These are phyloP conservation scores for Pelodytes ibericus DNA, from an alignment of 2,797 vertebrate species.

Conservation along the genomic window DNA sequence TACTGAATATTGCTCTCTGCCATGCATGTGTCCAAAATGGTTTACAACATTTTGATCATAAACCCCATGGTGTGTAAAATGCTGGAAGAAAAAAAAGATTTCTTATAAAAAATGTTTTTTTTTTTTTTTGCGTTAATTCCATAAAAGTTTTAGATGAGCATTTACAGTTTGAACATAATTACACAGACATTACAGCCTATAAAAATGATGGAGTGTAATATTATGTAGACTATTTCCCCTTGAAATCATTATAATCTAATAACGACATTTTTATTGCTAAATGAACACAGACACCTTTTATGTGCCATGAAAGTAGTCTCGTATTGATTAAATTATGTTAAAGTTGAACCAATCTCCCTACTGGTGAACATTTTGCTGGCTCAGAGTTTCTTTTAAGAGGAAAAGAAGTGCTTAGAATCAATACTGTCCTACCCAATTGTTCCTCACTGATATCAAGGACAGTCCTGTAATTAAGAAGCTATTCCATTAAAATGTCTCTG, in stretches of 20 bases:
- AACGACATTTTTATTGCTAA: slow-evolving; percentile 74
- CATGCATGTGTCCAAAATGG: neutral
- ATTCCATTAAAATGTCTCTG: slow-evolving; percentile 74
- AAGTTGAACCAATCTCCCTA: slow-evolving; percentile 71
- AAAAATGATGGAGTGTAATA: slow-evolving; percentile 55
- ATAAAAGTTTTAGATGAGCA: slow-evolving; percentile 37
- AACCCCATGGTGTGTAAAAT: neutral
- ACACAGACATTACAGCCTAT: slow-evolving; percentile 31
- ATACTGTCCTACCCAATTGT: slow-evolving; percentile 82
- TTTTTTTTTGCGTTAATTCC: slow-evolving; percentile 29
- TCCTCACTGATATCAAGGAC: slow-evolving; percentile 80
- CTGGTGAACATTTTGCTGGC: slow-evolving; percentile 73
- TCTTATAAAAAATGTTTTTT: neutral
- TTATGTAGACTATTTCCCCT: slow-evolving; percentile 38
- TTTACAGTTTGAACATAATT: slow-evolving; percentile 48
- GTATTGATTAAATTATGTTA: slow-evolving; percentile 80
- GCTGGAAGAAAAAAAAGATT: neutral
- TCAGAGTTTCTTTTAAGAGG: slow-evolving; percentile 74
- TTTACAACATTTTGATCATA: neutral
- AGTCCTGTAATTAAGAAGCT: slow-evolving; percentile 79
- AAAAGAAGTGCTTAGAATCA: slow-evolving; percentile 78
- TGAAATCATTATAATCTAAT: slow-evolving; percentile 58
- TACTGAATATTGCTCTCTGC: too few relatives aligned
- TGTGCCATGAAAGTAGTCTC: slow-evolving; percentile 76
- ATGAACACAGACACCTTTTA: slow-evolving; percentile 74